Conservation (phyloP, 1,140 invertebrate genomes). For the Homarus americanus region DNA sequence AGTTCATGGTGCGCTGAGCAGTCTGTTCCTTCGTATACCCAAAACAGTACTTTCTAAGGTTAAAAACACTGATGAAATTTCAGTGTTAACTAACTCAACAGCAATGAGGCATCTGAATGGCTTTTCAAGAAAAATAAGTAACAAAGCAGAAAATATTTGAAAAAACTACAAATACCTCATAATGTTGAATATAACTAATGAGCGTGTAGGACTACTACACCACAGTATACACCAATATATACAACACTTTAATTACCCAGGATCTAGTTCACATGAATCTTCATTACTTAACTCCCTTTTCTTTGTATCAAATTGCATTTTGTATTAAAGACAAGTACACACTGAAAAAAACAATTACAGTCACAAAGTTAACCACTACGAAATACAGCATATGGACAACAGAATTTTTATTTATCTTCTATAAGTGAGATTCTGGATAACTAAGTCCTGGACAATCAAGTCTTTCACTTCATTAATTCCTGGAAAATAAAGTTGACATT, state of each 20-base stretch:
- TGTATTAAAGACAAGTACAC: background rate
- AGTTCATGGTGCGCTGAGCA: slow-evolving; percentile 48
- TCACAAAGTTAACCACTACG: background rate
- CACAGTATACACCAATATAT: background rate
- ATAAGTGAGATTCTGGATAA: too few relatives aligned
- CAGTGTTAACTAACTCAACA: background rate
- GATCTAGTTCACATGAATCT: background rate
- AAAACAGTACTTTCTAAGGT: background rate
- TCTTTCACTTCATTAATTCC: too few relatives aligned
- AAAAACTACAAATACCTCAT: background rate
- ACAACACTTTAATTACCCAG: background rate
- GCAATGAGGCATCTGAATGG: background rate
- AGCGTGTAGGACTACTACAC: background rate
- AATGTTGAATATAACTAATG: background rate
- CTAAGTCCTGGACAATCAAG: too few relatives aligned
- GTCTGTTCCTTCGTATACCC: slow-evolving; percentile 30
- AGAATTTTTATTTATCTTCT: too few relatives aligned
- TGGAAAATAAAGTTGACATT: too few relatives aligned
- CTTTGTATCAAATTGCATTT: background rate
- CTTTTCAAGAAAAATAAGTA: background rate
- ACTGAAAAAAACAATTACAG: too few relatives aligned
- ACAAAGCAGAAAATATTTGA: background rate
- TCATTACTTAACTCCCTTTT: background rate
- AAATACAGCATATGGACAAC: background rate
- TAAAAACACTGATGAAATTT: background rate